Evolutionary conservation across 2,113 vertebrate species (phyloP), one percentile per base, ranked within the genome.

Genomic region (Hyaena hyaena): DNA sequence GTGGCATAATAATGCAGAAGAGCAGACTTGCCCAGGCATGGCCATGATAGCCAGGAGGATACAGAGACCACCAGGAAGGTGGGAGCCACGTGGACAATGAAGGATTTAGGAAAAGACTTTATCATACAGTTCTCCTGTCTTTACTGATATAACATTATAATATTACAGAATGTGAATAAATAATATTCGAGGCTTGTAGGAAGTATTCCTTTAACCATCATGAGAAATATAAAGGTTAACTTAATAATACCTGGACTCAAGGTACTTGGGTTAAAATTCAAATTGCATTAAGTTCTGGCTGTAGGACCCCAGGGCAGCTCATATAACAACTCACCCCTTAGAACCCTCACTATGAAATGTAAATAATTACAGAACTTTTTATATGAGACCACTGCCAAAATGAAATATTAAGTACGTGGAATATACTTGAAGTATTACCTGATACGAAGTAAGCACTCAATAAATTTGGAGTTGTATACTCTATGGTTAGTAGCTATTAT

Each of bases 401-500:
- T 81, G 31, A 71, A 80, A 48, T 66, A 77, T 74, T 91, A 77
- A 90, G 58, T 24, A 68, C 65, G 69, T 19, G 23, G 19, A 79
- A 95, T 10, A 16, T 48, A 33, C 24, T 48, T 84, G 1, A 81
- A 65, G 65, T 96, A 65, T 23, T 31, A 82, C 26, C 65, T 87
- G 81, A 90, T 65, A 76, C 5, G 0, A 11, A 92, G 12, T 39
- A 76, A 89, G 15, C 1, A 7, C 45, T 90, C 10, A 16, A 23
- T 83, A 55, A 39, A 43, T 83, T 58, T 83, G 61, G 4, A 55
- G 77, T 95, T 93, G 48, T 93, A 26, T 53, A 35, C 4, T 96
- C 43, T 33, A n/a, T 61, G 74, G 68, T 71, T 87, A 83, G 68
- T 53, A 65, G 39, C 83, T 96, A 81, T 77, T 89, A 85, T 81